These are phyloP conservation scores for Guaruba guarouba DNA, from an alignment of 2,113 vertebrate genomes.

Conservation along the genomic window DNA sequence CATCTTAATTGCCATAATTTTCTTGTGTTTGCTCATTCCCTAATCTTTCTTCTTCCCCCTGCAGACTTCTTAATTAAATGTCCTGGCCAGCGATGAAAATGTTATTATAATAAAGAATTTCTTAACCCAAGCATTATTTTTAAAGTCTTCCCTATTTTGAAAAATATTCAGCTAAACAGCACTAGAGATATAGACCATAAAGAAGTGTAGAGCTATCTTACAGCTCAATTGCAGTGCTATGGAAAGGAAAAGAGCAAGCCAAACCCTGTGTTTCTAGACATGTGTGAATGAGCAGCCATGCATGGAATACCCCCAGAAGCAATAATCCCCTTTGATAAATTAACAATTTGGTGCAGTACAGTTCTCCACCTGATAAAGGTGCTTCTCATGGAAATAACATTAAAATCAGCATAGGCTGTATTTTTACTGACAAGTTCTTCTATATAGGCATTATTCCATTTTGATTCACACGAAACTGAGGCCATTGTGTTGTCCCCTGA, in stretches of 20 bases:
- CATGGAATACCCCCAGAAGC: neutral
- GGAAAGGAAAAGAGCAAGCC: neutral
- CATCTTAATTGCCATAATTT: neutral
- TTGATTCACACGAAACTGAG: slow-evolving; percentile 8
- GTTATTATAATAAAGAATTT: neutral
- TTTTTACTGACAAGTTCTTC: neutral
- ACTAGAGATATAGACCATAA: neutral
- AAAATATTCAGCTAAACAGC: neutral
- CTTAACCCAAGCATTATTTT: neutral
- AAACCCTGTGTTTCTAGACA: neutral
- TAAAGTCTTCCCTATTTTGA: neutral
- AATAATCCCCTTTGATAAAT: neutral
- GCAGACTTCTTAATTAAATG: neutral
- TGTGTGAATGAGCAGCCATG: neutral
- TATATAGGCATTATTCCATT: neutral
- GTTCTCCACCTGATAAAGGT: neutral
- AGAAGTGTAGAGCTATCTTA: neutral
- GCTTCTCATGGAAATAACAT: neutral
- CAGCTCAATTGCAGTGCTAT: neutral
- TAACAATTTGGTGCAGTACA: neutral
- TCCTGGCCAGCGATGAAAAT: neutral
- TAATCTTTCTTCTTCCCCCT: neutral
- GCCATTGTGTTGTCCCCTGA: neutral
- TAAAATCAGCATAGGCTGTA: neutral
- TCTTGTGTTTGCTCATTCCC: neutral